These are phyloP conservation scores for Trissolcus japonicus DNA, from an alignment of 2,888 invertebrate species.

Conservation along the genomic window DNA sequence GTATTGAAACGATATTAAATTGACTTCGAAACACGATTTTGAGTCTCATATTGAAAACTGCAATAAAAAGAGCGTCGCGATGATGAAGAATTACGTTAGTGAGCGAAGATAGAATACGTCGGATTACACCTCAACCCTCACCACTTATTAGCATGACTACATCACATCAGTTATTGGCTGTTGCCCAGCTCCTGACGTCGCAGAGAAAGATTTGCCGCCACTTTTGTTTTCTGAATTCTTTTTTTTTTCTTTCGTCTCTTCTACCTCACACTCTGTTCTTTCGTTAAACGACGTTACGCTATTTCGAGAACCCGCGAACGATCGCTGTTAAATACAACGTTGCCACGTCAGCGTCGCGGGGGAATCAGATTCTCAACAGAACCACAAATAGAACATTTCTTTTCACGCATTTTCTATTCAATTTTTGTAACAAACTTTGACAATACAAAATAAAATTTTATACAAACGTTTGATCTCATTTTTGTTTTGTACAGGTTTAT, in stretches of 20 bases:
- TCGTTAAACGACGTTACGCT: slow-evolving; percentile 35
- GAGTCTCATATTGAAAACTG: background rate
- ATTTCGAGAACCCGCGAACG: slow-evolving; percentile 25
- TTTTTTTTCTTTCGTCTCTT: slow-evolving; percentile 3
- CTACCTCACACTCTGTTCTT: slow-evolving; percentile 14
- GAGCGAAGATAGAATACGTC: slow-evolving; percentile 8
- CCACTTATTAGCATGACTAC: slow-evolving; percentile 15
- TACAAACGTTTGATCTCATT: background rate
- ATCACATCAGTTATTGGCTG: slow-evolving; percentile 24
- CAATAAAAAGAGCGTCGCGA: background rate
- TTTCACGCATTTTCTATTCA: background rate
- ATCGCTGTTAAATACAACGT: slow-evolving; percentile 23
- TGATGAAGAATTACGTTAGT: slow-evolving; percentile 8
- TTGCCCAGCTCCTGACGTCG: slow-evolving; percentile 31
- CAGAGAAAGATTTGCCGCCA: slow-evolving; percentile 20
- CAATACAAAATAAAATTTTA: too few relatives aligned
- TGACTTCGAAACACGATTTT: too few relatives aligned
- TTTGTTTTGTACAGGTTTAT: too few relatives aligned
- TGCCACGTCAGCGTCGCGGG: slow-evolving; percentile 10
- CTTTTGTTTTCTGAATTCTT: slow-evolving; percentile 11
- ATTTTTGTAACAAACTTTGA: background rate
- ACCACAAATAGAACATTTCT: background rate
- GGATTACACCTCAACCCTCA: slow-evolving; percentile 20
- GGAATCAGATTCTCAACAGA: background rate
- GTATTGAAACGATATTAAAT: too few relatives aligned